These are phyloP conservation scores for Fulica atra DNA, from an alignment of 2,113 vertebrate species.

Conservation along the genomic window DNA sequence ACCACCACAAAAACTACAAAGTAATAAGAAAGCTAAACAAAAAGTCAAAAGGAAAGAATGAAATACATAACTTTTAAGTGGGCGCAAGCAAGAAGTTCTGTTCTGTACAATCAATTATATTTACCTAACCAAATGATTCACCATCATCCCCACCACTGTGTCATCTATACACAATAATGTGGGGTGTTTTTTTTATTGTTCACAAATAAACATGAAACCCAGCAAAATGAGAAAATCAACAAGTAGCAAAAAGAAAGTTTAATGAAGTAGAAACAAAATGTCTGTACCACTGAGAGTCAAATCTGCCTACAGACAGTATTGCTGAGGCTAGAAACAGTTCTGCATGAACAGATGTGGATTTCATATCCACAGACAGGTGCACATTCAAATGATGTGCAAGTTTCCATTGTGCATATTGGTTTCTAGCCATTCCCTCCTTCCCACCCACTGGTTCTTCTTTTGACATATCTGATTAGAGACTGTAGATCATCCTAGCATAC, in stretches of 20 bases:
- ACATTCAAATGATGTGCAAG: not conserved
- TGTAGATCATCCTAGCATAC: not conserved
- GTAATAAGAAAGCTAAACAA: not conserved
- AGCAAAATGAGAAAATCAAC: not conserved
- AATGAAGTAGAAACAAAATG: not conserved
- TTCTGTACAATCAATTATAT: not conserved
- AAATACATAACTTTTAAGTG: not conserved
- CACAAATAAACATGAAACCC: not conserved
- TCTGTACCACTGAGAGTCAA: not conserved
- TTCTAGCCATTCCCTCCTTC: not conserved
- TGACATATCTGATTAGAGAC: conserved; percentile 1
- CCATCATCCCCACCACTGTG: not conserved
- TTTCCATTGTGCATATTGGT: not conserved
- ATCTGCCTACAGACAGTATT: not conserved
- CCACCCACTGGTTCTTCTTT: not conserved
- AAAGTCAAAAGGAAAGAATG: not conserved
- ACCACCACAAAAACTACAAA: not conserved
- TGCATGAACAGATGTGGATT: not conserved
- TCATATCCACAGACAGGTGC: not conserved
- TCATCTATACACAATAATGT: not conserved
- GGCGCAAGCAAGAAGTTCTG: not conserved
- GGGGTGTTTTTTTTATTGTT: not conserved
- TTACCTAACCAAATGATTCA: not conserved
- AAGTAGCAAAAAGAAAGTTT: not conserved
- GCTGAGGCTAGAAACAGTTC: not conserved